phyloP scores from a whole-genome alignment of 2,888 invertebrate genomes.

The Brenthis ino region DNA sequence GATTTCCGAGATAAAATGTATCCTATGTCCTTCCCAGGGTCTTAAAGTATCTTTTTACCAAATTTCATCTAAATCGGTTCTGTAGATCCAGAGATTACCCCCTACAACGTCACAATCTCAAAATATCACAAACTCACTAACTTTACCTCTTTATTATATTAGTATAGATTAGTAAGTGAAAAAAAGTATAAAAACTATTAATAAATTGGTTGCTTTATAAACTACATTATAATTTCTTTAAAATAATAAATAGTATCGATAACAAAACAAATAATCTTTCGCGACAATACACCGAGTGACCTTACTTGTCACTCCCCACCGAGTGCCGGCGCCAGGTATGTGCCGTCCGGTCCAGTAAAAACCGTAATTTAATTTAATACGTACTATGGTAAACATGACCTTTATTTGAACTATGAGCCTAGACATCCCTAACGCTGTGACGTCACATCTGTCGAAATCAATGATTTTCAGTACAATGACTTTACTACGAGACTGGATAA shows the following conservation, averaged over 20 bases:
- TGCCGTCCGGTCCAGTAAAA: conserved; percentile 41
- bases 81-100: too few relatives aligned
- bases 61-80: too few relatives aligned
- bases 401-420: conserved; percentile 8
- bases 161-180: too few relatives aligned
- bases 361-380: conserved; percentile 40
- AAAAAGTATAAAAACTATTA: too few relatives aligned
- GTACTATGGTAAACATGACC: conserved; percentile 17
- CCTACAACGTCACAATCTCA: too few relatives aligned
- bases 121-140: too few relatives aligned
- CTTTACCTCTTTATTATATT: too few relatives aligned
- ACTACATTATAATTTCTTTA: not conserved
- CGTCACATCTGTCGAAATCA: conserved; percentile 24
- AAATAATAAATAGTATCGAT: conserved; percentile 36
- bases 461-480: conserved; percentile 17
- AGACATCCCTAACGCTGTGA: conserved; percentile 19
- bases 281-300: conserved; percentile 64
- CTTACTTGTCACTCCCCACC: conserved; percentile 62
- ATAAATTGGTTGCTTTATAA: not conserved
- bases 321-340: conserved; percentile 65
- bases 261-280: conserved; percentile 17
- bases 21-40: too few relatives aligned
- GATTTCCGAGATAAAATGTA: too few relatives aligned
- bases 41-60: too few relatives aligned
- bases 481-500: conserved; percentile 15